These are phyloP conservation scores for Sweltsa coloradensis DNA, from an alignment of 1,140 invertebrate species.

Conservation along the genomic window DNA sequence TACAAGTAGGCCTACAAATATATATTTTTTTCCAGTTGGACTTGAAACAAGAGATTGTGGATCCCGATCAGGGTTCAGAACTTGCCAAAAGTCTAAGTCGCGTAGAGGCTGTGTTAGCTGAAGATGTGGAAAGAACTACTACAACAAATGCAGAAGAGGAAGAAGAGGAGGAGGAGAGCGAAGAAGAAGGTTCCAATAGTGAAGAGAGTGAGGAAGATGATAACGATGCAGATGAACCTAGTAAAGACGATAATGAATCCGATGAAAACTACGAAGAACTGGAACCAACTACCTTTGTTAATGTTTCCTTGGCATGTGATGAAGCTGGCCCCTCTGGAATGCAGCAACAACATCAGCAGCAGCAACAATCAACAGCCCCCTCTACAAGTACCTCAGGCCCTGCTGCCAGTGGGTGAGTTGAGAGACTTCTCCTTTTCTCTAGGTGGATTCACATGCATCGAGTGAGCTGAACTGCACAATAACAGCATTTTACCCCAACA, in stretches of 20 bases:
- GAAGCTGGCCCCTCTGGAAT: slow-evolving; percentile 43
- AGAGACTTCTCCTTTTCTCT: not conserved
- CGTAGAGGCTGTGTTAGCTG: slow-evolving; percentile 2
- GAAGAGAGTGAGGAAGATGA: slow-evolving; percentile 27
- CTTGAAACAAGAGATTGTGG: slow-evolving; percentile 9
- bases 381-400: not conserved
- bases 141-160: slow-evolving; percentile 20
- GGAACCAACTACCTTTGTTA: slow-evolving; percentile 34
- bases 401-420: slow-evolving; percentile 5
- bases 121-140: not conserved
- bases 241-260: slow-evolving; percentile 17
- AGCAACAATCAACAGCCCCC: too few relatives aligned
- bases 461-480: not conserved
- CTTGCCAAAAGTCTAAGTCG: slow-evolving; percentile 1
- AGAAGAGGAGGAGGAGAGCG: slow-evolving; percentile 29
- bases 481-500: too few relatives aligned
- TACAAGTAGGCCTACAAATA: too few relatives aligned
- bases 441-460: slow-evolving; percentile 3
- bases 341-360: slow-evolving; percentile 27
- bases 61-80: slow-evolving; percentile 7
- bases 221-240: slow-evolving; percentile 32
- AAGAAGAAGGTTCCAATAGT: slow-evolving; percentile 21
- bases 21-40: slow-evolving; percentile 5
- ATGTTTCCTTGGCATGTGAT: slow-evolving; percentile 33
- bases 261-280: slow-evolving; percentile 26